Evolutionary conservation across 2,797 vertebrate genomes (phyloP), one percentile per base, ranked within the genome.

Genomic region (Champsocephalus esox): DNA sequence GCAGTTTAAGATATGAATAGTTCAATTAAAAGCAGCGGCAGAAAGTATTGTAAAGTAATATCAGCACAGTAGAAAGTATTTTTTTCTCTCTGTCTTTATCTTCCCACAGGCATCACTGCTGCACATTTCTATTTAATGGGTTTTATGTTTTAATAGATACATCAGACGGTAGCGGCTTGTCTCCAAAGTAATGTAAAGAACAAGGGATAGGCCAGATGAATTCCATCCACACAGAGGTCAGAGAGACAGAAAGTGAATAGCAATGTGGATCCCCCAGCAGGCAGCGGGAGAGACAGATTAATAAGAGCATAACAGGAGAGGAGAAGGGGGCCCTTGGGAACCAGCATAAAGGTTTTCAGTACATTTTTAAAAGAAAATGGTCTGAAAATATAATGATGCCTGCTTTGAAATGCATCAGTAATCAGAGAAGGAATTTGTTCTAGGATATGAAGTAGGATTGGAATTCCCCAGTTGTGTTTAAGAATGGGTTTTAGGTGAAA

Each of bases 381-480:
- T 95, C 96, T 97, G 94, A 95, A 95, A 97, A 96, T 96, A 96
- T 97, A 96, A 97, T 96, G 96, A 96, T 96, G 95, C 94, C 94
- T 95, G 94, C 92, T 92, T 92, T 93, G 88, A 94, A 93, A 95
- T 96, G 95, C 95, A 96, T 97, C 96, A 96, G 96, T 96, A 97
- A 97, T 96, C 95, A 95, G 94, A 94, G 89, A 89, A 92, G 88
- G 95, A 91, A 90, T 93, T 93, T 94, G 89, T 94, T 90, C 83
- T 80, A 84, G 87, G 88, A 92, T 94, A 88, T 93, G 87, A 89
- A 91, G 87, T 85, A 84, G 82, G 78, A 84, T 90, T 91, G 88
- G 91, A 93, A 93, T 93, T 92, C 90, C 87, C 84, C 55, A 84
- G 85, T 85, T 90, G 76, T 84, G 72, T 84, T 77, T 78, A 81